A percentile compares a stretch with the other conserved stretches of the same genome.
Conservation (phyloP, 2,797 vertebrate species). For the Sebastes vulpes region DNA sequence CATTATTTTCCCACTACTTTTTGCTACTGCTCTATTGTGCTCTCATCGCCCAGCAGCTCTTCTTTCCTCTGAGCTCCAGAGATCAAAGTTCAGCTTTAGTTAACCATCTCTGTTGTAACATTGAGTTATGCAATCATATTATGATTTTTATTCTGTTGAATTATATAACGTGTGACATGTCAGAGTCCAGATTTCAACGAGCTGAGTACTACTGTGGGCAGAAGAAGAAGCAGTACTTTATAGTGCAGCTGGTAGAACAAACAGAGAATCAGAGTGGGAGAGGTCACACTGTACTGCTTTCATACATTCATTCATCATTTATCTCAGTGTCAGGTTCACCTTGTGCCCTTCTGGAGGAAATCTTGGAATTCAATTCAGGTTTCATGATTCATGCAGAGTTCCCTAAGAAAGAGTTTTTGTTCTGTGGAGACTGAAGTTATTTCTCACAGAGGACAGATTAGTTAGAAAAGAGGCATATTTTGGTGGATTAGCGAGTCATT, state of each 20-base stretch:
- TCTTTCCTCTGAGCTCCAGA: not conserved
- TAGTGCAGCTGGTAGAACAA: conserved; percentile 8
- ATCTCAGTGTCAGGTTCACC: conserved; percentile 26
- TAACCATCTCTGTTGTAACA: conserved; percentile 11
- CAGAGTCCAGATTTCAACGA: conserved; percentile 38
- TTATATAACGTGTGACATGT: conserved; percentile 8
- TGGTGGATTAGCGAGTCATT: conserved; percentile 68
- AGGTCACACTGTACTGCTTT: not conserved
- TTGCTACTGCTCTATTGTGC: not conserved
- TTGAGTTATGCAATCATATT: not conserved
- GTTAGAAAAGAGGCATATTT: conserved; percentile 71
- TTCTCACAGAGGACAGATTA: conserved; percentile 65
- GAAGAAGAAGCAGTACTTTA: not conserved
- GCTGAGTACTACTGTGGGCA: conserved; percentile 21
- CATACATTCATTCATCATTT: conserved; percentile 8
- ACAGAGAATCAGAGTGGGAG: conserved; percentile 31
- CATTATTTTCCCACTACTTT: not conserved
- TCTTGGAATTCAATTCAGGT: conserved; percentile 4
- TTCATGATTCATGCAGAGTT: conserved; percentile 31
- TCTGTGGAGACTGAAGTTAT: conserved; percentile 29
- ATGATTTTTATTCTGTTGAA: conserved; percentile 5
- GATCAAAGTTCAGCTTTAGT: conserved; percentile 24
- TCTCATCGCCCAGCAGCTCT: not conserved
- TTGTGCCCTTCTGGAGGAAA: conserved; percentile 5
- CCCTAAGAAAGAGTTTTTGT: conserved; percentile 35